Conservation (phyloP, 2,888 invertebrate genomes). For the Vesta saturnalis region DNA sequence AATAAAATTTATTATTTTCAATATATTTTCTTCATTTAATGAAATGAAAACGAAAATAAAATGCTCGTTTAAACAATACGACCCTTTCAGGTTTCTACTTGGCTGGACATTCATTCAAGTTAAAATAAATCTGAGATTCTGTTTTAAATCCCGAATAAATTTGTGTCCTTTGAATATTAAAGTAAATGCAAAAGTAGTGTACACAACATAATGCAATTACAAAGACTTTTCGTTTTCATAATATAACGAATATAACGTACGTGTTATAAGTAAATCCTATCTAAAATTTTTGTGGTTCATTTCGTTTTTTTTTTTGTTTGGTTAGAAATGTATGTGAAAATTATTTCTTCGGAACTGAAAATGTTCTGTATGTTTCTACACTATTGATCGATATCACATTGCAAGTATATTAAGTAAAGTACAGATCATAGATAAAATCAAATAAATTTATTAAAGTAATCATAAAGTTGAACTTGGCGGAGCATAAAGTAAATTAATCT, state of each 20-base stretch:
- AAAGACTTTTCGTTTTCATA: neutral
- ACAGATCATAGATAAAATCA: neutral
- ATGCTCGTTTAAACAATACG: neutral
- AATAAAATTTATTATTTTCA: too few species aligned
- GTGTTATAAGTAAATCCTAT: too few species aligned
- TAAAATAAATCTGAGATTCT: neutral
- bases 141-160: neutral
- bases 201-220: neutral
- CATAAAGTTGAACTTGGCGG: neutral
- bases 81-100: neutral
- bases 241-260: too few species aligned
- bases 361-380: too few species aligned
- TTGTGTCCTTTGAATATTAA: neutral
- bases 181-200: neutral
- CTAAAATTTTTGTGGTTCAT: too few species aligned
- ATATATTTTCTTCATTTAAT: neutral
- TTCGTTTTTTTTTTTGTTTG: too few species aligned
- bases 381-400: too few species aligned
- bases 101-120: neutral
- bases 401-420: too few species aligned
- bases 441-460: slow-evolving; percentile 16
- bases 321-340: too few species aligned
- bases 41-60: neutral
- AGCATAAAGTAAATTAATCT: slow-evolving; percentile 16
- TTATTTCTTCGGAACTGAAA: too few species aligned